These are phyloP conservation scores for Caenorhabditis plicata DNA, from an alignment of 2,888 invertebrate genomes.

Conservation along the genomic window DNA sequence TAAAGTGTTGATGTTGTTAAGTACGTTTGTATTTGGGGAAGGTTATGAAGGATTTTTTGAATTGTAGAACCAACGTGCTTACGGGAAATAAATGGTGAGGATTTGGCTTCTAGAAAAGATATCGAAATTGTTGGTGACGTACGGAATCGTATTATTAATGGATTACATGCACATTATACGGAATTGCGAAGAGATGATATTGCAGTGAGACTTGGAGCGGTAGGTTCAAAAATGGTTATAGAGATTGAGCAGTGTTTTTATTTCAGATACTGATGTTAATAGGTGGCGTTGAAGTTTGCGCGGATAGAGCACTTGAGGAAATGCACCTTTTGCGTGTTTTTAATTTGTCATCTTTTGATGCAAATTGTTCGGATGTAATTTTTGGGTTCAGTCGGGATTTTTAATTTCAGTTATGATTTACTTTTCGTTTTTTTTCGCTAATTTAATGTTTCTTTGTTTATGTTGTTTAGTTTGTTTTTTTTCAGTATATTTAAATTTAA, in stretches of 20 bases:
- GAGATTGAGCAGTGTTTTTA: background rate
- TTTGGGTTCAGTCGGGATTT: slow-evolving; percentile 30
- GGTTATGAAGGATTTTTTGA: background rate
- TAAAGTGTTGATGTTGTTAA: slow-evolving; percentile 42
- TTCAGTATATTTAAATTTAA: too few species aligned
- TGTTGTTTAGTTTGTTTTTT: too few species aligned
- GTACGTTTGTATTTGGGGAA: slow-evolving; percentile 21
- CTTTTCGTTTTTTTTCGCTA: slow-evolving; percentile 1
- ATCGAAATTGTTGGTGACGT: slow-evolving; percentile 13
- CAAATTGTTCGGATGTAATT: slow-evolving; percentile 25
- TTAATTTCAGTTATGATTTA: too few species aligned
- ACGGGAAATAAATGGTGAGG: slow-evolving; percentile 8
- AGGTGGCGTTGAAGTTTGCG: slow-evolving; percentile 40
- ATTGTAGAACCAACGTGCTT: slow-evolving; percentile 38
- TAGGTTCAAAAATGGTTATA: background rate
- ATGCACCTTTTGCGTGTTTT: slow-evolving; percentile 40
- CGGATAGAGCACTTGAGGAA: slow-evolving; percentile 33
- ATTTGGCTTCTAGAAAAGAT: slow-evolving; percentile 25
- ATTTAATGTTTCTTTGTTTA: too few species aligned
- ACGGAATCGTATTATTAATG: slow-evolving; percentile 28
- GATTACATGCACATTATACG: slow-evolving; percentile 25
- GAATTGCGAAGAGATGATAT: slow-evolving; percentile 10
- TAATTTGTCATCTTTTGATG: slow-evolving; percentile 33
- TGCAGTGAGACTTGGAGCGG: slow-evolving; percentile 17
- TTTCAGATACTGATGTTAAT: slow-evolving; percentile 27